Conservation (phyloP, 2,113 vertebrate genomes). For the Chauna torquata region DNA sequence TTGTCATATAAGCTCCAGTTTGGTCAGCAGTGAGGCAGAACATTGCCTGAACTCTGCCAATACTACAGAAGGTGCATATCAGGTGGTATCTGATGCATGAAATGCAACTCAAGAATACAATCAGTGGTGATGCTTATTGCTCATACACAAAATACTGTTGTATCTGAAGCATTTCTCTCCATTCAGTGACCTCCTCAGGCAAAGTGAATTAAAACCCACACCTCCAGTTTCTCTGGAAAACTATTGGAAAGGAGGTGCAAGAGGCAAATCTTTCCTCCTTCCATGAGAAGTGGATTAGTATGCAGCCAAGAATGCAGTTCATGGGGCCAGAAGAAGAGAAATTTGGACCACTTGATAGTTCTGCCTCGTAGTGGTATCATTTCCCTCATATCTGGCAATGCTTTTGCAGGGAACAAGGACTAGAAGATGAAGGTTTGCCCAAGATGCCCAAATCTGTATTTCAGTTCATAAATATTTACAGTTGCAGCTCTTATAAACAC, state of each 20-base stretch:
- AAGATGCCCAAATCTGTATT: background rate
- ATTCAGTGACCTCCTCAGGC: background rate
- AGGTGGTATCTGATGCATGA: background rate
- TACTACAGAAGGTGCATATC: background rate
- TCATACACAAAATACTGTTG: background rate
- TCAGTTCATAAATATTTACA: background rate
- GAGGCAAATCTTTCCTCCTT: background rate
- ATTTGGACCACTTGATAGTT: background rate
- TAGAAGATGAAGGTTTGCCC: background rate
- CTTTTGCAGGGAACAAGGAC: background rate
- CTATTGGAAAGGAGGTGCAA: background rate
- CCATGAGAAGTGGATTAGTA: background rate
- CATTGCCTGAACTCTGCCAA: background rate
- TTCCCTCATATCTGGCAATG: background rate
- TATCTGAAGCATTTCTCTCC: background rate
- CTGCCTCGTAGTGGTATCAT: background rate
- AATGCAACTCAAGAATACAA: background rate
- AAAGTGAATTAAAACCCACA: background rate
- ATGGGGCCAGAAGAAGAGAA: background rate
- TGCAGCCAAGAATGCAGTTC: background rate
- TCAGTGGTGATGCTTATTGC: background rate
- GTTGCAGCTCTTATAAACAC: background rate
- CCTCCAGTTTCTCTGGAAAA: background rate
- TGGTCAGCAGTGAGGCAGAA: background rate
- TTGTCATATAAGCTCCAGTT: background rate